Percentiles rank a stretch among this genome's conserved stretches.
These are phyloP conservation scores for Falco peregrinus DNA, from an alignment of 2,797 vertebrate genomes.

Conservation along the genomic window DNA sequence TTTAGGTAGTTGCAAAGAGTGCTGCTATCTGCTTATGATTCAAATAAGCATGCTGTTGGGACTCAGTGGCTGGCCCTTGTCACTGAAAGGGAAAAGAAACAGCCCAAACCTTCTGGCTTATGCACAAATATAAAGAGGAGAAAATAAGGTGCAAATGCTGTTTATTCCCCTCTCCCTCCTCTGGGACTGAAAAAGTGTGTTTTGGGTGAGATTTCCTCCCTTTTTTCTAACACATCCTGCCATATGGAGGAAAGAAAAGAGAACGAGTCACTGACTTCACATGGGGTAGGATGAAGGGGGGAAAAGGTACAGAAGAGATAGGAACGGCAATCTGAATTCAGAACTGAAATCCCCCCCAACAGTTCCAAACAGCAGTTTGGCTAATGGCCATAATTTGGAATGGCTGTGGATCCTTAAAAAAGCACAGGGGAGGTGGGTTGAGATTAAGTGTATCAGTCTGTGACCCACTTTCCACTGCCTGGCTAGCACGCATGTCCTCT, in stretches of 20 bases:
- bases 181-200: background rate
- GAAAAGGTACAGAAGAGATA: background rate
- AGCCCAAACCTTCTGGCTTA: background rate
- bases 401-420: background rate
- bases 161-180: background rate
- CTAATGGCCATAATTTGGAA: background rate
- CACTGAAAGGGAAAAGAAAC: background rate
- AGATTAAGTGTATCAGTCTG: background rate
- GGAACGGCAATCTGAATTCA: background rate
- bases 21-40: background rate
- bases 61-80: background rate
- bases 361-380: background rate
- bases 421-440: background rate
- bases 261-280: background rate
- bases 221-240: background rate
- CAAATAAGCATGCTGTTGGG: fast-evolving
- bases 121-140: background rate
- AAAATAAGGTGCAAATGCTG: background rate
- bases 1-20: background rate
- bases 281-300: background rate
- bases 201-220: background rate
- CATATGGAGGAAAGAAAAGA: background rate
- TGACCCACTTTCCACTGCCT: background rate
- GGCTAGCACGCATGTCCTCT: background rate
- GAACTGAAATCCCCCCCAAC: background rate